Base-by-base conservation (phyloP, 2,888 invertebrate species). In the Fabriciana adippe region DNA sequence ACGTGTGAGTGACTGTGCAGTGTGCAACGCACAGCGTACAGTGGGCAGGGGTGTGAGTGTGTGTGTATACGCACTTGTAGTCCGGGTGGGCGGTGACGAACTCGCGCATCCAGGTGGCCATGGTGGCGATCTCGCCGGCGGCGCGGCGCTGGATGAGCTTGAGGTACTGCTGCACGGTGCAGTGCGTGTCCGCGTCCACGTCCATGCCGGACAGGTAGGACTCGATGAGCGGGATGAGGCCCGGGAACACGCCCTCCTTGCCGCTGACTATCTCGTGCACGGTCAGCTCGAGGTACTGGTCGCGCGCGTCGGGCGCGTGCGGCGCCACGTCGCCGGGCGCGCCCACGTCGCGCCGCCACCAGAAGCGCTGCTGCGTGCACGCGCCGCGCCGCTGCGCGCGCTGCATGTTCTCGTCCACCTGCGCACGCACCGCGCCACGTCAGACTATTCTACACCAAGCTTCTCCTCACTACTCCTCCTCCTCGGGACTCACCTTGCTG, bases 231-330 rank as follows among this genome's bases (percentile, higher is more conserved):
- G 99, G 97, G 74, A 99, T 95, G 78, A 99, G 93, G 0, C 99
- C 99, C 31, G 99, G 98, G 92, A 99, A 99, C 70, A 96, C 95
- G 68, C 96, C 96, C 70, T 95, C 95, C 96, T 97, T 97, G 82
- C 99, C 99, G 87, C 99, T 99, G 78, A 99, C 97, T 79, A 99
- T 99, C 90, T 99, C 98, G 86, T 98, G 95, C 74, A 99, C 94
- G n/a, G 97, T 96, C 96, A 99, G 97, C 78, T 96, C 94, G 1
- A 95, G 94, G 84, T 94, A 96, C 73, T 94, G 85, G 66, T 74
- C 72, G 64, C 70, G 76, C 80, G 69, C 41, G 62, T 3, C 57
- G 6, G 31, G 50, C 45, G 16, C 8, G 41, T n/a, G 54, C 18
- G 59, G 60, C 53, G 66, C 55, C 2, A 54, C 63, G 47, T 31